Percentiles rank a stretch among this genome's conserved stretches.
phyloP scores from a whole-genome alignment of 2,797 vertebrate species.

The Neostethus bicornis region DNA sequence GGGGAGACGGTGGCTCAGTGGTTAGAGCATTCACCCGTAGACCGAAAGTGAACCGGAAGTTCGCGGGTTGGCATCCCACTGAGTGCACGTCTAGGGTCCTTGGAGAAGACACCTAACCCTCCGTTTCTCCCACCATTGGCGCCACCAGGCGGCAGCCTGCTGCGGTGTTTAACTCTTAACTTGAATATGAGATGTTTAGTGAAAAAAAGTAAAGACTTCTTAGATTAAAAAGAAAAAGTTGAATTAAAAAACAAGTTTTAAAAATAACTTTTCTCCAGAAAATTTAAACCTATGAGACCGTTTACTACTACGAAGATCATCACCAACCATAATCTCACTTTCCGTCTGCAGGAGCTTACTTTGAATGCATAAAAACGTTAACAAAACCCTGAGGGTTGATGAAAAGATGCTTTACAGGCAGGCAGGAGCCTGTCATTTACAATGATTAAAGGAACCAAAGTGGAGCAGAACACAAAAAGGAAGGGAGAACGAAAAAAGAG shows the following conservation, averaged over 20 bases:
- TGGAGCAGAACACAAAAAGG: conserved; percentile 1
- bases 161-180: too few relatives aligned
- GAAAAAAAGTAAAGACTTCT: conserved; percentile 6
- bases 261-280: conserved; percentile 17
- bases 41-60: too few relatives aligned
- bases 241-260: too few relatives aligned
- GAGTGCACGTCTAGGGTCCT: too few relatives aligned
- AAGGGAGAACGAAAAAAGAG: conserved; percentile 4
- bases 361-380: conserved; percentile 16
- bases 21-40: too few relatives aligned
- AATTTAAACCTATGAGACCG: conserved; percentile 5
- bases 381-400: conserved; percentile 5
- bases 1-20: too few relatives aligned
- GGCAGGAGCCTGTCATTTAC: conserved; percentile 30
- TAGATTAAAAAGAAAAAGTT: conserved; percentile 19
- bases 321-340: neutral
- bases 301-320: conserved; percentile 1
- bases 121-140: too few relatives aligned
- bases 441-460: conserved; percentile 31
- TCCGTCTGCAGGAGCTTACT: neutral
- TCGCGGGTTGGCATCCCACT: too few relatives aligned
- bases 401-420: conserved; percentile 5
- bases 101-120: too few relatives aligned
- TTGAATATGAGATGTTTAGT: too few relatives aligned
- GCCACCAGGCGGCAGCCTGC: too few relatives aligned